phyloP scores from a whole-genome alignment of 2,797 vertebrate species.

The Chanos chanos region DNA sequence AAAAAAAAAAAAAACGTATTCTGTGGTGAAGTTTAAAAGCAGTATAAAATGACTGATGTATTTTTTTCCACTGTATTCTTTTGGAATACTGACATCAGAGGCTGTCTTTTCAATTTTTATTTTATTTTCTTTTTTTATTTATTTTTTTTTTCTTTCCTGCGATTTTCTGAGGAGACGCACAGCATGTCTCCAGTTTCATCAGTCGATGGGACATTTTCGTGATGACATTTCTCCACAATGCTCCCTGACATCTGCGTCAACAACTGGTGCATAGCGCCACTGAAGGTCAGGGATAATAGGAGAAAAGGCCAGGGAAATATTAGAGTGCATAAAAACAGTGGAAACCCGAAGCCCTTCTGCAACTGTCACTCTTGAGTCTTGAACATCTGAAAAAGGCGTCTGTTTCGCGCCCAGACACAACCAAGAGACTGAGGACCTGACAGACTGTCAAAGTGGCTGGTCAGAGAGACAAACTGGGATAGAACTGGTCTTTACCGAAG shows the following conservation, averaged over 20 bases:
- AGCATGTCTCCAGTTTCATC: conserved; percentile 39
- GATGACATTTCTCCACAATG: conserved; percentile 53
- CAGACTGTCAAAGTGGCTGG: conserved; percentile 4
- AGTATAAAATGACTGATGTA: background rate
- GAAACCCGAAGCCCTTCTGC: conserved; percentile 31
- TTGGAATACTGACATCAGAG: background rate
- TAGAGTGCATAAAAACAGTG: conserved; percentile 47
- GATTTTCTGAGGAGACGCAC: conserved; percentile 21
- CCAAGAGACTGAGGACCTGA: conserved; percentile 25
- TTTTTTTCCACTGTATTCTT: no score
- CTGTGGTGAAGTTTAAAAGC: background rate
- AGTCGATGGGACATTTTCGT: conserved; percentile 49
- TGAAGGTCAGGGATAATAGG: conserved; percentile 53
- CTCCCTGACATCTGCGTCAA: conserved; percentile 49
- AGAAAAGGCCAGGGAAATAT: conserved; percentile 52
- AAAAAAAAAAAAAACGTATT: no score
- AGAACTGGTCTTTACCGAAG: background rate
- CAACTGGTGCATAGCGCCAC: conserved; percentile 41
- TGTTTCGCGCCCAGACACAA: no score
- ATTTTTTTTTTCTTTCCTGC: background rate
- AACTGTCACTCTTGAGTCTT: conserved; percentile 46
- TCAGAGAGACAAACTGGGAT: background rate
- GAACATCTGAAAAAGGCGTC: conserved; percentile 46
- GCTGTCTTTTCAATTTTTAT: no score
- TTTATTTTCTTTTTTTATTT: background rate